phyloP scores from a whole-genome alignment of 2,797 vertebrate genomes.

The Thalassophryne amazonica region DNA sequence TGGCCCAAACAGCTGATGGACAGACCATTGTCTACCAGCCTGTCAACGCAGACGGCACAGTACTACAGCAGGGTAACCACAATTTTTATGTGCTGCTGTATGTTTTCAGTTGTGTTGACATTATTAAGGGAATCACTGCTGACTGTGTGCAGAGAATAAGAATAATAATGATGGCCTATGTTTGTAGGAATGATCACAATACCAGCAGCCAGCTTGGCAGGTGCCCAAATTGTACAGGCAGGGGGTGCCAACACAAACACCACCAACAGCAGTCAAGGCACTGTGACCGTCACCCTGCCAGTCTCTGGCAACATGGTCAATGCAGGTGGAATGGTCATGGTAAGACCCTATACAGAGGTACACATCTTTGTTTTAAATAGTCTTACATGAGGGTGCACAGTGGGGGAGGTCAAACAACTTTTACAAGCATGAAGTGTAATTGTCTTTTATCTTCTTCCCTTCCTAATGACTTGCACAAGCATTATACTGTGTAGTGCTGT shows the following conservation, averaged over 20 bases:
- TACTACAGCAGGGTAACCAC: slow-evolving; percentile 91
- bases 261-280: slow-evolving; percentile 94
- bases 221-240: slow-evolving; percentile 96
- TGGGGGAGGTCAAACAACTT: slow-evolving; percentile 20
- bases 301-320: slow-evolving; percentile 96
- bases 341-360: slow-evolving; percentile 79
- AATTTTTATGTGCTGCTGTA: not conserved
- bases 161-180: slow-evolving; percentile 45
- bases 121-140: too few relatives aligned
- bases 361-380: slow-evolving; percentile 12
- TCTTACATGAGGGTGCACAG: slow-evolving; percentile 16
- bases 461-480: not conserved
- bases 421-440: not conserved
- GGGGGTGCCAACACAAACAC: slow-evolving; percentile 89
- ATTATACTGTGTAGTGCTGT: too few relatives aligned
- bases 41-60: slow-evolving; percentile 95
- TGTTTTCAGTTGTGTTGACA: not conserved
- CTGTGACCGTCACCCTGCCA: slow-evolving; percentile 94
- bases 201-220: slow-evolving; percentile 93
- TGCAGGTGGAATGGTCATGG: slow-evolving; percentile 99
- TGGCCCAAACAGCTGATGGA: slow-evolving; percentile 96
- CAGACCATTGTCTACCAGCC: slow-evolving; percentile 99
- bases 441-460: not conserved
- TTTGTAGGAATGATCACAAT: slow-evolving; percentile 99
- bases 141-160: too few relatives aligned